A percentile compares a stretch with the other conserved stretches of the same genome.
Evolutionary conservation across 1,140 invertebrate species (phyloP).

Genomic region (Potamilus streckersoni): DNA sequence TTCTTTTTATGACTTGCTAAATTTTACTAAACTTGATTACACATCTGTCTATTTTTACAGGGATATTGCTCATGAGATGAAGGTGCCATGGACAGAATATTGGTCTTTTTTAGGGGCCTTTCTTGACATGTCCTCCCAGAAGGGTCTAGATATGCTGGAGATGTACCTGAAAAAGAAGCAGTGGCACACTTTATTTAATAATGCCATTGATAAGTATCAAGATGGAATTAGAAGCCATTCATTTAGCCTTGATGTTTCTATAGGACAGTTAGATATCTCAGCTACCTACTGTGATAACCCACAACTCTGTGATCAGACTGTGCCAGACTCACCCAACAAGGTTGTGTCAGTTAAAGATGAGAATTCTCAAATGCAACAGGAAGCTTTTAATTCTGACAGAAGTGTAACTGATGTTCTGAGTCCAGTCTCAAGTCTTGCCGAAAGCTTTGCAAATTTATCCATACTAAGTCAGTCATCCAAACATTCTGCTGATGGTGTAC

Average conservation of each 20-base stretch:
- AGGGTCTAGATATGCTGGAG: conserved; percentile 81
- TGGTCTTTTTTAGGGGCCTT: conserved; percentile 89
- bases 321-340: not conserved
- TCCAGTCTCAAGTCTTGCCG: conserved; percentile 11
- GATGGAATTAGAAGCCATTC: not conserved
- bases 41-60: conserved; percentile 67
- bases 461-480: conserved; percentile 7
- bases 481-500: not conserved
- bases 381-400: not conserved
- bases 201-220: conserved; percentile 17
- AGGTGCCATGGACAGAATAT: conserved; percentile 87
- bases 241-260: not conserved
- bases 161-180: conserved; percentile 75
- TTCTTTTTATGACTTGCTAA: not conserved
- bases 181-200: conserved; percentile 10
- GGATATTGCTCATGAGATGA: conserved; percentile 79
- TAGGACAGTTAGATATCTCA: not conserved
- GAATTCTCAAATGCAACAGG: not conserved
- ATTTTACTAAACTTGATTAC: too few species aligned
- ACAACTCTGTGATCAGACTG: conserved; percentile 1
- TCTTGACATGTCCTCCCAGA: conserved; percentile 77
- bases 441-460: conserved; percentile 7
- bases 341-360: not conserved
- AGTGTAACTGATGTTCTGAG: conserved; percentile 17
- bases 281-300: conserved; percentile 5